These are phyloP conservation scores for Autographa gamma DNA, from an alignment of 2,888 invertebrate species.

Conservation along the genomic window DNA sequence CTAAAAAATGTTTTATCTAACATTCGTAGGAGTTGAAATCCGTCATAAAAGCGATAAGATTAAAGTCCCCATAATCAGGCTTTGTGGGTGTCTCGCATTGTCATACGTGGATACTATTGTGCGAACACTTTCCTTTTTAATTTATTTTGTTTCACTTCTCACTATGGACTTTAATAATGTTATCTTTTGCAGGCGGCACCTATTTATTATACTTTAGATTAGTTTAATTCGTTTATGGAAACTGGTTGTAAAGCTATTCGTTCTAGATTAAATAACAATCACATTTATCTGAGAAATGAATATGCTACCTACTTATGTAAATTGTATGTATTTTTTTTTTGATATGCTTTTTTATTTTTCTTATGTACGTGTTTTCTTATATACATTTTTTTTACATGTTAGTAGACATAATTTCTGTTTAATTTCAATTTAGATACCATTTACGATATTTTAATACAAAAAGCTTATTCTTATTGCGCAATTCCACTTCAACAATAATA, in stretches of 20 bases:
- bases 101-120: conserved; percentile 33
- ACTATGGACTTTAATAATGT: conserved; percentile 31
- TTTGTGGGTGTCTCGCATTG: conserved; percentile 45
- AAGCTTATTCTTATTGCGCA: neutral
- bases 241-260: neutral
- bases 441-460: neutral
- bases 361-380: too few relatives aligned
- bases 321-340: too few relatives aligned
- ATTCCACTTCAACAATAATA: neutral
- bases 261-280: neutral
- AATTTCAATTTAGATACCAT: too few relatives aligned
- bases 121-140: conserved; percentile 51
- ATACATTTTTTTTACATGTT: too few relatives aligned
- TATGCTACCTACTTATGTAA: neutral
- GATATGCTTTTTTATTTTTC: too few relatives aligned
- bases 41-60: conserved; percentile 43
- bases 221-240: neutral
- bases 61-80: conserved; percentile 32
- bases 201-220: neutral
- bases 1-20: conserved; percentile 33
- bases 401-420: too few relatives aligned
- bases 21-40: conserved; percentile 31
- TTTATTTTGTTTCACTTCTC: conserved; percentile 48
- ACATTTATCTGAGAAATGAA: neutral
- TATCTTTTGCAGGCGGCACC: conserved; percentile 1